Evolutionary conservation across 2,888 invertebrate species (phyloP).

Genomic region (Synanthedon formicaeformis): DNA sequence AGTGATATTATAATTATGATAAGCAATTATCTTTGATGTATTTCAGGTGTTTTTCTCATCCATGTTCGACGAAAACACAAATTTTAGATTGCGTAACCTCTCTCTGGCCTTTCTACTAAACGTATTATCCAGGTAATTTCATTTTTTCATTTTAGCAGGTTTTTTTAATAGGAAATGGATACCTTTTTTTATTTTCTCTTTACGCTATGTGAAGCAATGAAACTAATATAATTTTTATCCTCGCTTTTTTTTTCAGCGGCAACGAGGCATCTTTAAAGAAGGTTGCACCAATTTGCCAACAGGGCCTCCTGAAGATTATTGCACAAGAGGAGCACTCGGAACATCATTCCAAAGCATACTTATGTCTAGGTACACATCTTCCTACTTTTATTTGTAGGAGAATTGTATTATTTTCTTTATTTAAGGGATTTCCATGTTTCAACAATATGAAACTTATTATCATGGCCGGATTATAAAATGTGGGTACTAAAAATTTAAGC

Average conservation of each 20-base stretch:
- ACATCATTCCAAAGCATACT: slow-evolving; percentile 78
- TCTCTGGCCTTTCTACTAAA: slow-evolving; percentile 86
- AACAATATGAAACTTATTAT: too few species aligned
- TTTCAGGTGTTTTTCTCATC: slow-evolving; percentile 86
- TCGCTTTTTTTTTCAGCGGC: slow-evolving; percentile 57
- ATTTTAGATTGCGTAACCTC: slow-evolving; percentile 82
- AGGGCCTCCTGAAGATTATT: slow-evolving; percentile 79
- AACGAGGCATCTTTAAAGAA: slow-evolving; percentile 71
- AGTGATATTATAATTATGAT: background rate
- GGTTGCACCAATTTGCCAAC: slow-evolving; percentile 78
- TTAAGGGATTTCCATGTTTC: too few species aligned
- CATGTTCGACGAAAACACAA: slow-evolving; percentile 85
- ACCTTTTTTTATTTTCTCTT: too few species aligned
- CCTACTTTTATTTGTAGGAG: background rate
- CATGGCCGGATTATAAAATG: too few species aligned
- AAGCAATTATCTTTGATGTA: background rate
- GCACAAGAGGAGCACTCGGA: slow-evolving; percentile 72
- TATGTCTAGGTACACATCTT: slow-evolving; percentile 74
- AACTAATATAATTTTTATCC: too few species aligned
- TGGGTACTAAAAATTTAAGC: too few species aligned
- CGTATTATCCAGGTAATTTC: slow-evolving; percentile 78
- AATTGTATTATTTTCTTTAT: too few species aligned
- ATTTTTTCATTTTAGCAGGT: too few species aligned
- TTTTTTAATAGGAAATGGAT: too few species aligned
- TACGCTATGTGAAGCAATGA: too few species aligned